These are phyloP conservation scores for Microhierax caerulescens DNA, from an alignment of 2,797 vertebrate genomes.

Conservation along the genomic window DNA sequence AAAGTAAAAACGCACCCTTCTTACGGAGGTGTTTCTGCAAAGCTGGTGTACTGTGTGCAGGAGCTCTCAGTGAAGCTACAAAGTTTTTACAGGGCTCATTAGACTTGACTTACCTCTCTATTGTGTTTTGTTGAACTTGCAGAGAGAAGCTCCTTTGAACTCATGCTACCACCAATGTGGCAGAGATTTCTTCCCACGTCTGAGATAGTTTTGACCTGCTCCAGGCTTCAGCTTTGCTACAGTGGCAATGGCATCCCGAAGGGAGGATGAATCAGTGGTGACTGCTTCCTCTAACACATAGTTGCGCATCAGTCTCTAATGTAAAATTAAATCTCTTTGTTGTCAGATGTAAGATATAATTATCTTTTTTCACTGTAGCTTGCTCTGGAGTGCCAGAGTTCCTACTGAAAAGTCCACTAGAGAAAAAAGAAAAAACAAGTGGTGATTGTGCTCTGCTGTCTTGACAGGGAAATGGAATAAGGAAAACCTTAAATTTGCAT, in stretches of 20 bases:
- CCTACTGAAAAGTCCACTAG: neutral
- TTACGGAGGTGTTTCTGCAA: neutral
- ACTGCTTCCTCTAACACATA: neutral
- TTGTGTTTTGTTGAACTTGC: neutral
- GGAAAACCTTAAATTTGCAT: neutral
- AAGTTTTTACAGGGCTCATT: neutral
- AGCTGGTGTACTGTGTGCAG: neutral
- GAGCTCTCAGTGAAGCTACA: neutral
- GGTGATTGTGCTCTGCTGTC: neutral
- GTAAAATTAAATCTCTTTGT: neutral
- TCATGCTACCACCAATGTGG: fast-evolving
- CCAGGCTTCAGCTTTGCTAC: neutral
- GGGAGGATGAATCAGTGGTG: neutral
- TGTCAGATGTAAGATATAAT: neutral
- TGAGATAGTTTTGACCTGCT: neutral
- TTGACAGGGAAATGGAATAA: neutral
- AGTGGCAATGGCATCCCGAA: neutral
- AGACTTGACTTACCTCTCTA: neutral
- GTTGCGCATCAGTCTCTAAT: neutral
- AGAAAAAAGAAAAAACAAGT: neutral
- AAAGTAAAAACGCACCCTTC: neutral
- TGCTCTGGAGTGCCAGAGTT: neutral
- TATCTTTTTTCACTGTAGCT: neutral
- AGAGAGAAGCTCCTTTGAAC: neutral
- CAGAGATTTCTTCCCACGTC: neutral